Percentiles rank a stretch among this genome's conserved stretches.
Evolutionary conservation across 2,797 vertebrate species (phyloP).

Genomic region (Alca torda): DNA sequence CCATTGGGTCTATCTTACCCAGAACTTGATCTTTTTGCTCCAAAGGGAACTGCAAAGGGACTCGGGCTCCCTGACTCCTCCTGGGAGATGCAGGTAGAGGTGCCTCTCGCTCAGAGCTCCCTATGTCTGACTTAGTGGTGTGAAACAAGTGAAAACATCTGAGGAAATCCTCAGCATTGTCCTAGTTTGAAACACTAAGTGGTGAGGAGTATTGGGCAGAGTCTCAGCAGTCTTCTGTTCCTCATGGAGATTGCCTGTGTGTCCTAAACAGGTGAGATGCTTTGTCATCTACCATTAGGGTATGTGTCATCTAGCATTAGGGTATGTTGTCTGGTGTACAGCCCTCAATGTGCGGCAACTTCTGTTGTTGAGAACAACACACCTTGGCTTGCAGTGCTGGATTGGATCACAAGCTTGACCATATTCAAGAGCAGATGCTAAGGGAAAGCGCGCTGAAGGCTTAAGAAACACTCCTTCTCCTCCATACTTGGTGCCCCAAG

Average conservation of each 20-base stretch:
- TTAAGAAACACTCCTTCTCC: not conserved
- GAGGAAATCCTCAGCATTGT: not conserved
- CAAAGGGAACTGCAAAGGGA: not conserved
- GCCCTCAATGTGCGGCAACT: not conserved
- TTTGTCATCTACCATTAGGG: not conserved
- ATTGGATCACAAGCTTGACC: not conserved
- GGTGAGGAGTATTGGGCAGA: not conserved
- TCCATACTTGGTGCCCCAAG: not conserved
- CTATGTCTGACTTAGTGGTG: not conserved
- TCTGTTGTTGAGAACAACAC: not conserved
- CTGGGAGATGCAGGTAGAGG: not conserved
- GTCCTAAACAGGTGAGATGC: not conserved
- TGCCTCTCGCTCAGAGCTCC: not conserved
- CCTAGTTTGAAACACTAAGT: not conserved
- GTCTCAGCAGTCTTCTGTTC: not conserved
- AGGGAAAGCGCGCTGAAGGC: not conserved
- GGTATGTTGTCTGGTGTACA: not conserved
- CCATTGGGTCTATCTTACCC: fast-evolving
- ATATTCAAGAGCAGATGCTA: not conserved
- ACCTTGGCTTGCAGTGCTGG: not conserved
- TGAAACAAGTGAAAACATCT: not conserved
- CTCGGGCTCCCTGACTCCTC: not conserved
- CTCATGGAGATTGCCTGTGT: not conserved
- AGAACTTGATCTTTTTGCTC: not conserved
- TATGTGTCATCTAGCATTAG: not conserved